Conservation (phyloP, 2,113 vertebrate genomes). For the Paratilapia polleni region DNA sequence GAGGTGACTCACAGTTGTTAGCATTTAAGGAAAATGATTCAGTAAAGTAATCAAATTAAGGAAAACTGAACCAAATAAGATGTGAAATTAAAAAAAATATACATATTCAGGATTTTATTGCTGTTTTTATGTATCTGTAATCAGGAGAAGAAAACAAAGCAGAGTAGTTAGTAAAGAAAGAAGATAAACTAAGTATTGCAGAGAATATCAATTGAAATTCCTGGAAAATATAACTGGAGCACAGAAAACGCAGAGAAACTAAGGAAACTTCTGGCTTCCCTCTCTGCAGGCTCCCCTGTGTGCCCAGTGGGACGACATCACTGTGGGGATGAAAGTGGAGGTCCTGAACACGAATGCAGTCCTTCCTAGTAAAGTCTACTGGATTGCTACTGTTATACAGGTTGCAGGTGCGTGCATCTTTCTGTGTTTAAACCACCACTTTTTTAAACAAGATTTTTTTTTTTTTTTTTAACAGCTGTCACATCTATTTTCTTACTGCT, state of each 20-base stretch:
- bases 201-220: not conserved
- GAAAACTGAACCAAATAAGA: not conserved
- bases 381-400: constrained; percentile 91
- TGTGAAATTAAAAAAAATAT: not conserved
- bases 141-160: not conserved
- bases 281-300: constrained; percentile 86
- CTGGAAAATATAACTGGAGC: not conserved
- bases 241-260: not conserved
- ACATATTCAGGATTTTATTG: not conserved
- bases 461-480: no score
- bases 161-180: not conserved
- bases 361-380: constrained; percentile 94
- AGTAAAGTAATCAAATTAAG: not conserved
- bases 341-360: constrained; percentile 91
- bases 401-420: constrained; percentile 82
- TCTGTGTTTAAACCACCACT: not conserved
- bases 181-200: not conserved
- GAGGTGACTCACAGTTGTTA: no score
- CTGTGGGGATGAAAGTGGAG: constrained; percentile 92
- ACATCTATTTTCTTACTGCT: not conserved
- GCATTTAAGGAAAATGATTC: not conserved
- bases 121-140: not conserved
- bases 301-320: constrained; percentile 91
- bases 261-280: not conserved
- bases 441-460: no score